Conservation (phyloP, 2,888 invertebrate genomes). For the Dastarcus helophoroides region DNA sequence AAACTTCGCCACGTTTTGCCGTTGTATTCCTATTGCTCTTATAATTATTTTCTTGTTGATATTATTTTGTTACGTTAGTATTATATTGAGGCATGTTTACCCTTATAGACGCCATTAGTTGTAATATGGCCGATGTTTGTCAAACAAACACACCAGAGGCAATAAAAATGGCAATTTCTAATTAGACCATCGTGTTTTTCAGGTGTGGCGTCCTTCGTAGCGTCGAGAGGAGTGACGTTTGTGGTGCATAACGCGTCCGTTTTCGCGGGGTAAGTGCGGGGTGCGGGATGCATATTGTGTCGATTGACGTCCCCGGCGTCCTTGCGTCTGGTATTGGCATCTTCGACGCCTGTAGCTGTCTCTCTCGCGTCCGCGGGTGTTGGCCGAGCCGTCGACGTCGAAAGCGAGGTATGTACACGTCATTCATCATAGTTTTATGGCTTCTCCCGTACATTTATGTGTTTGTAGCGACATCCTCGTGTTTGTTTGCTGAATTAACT, state of each 20-base stretch:
- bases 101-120: too few species aligned
- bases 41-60: too few species aligned
- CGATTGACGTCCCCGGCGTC: constrained; percentile 27
- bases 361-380: not conserved
- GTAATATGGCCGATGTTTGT: too few species aligned
- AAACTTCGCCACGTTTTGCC: too few species aligned
- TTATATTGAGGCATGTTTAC: too few species aligned
- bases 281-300: too few species aligned
- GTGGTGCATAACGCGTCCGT: constrained; percentile 25
- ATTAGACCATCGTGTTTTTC: constrained; percentile 22
- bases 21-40: too few species aligned
- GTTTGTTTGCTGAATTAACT: not conserved
- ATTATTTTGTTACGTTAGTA: too few species aligned
- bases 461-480: constrained; percentile 7
- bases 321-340: constrained; percentile 28
- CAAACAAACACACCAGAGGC: too few species aligned
- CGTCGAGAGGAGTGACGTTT: constrained; percentile 18
- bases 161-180: too few species aligned
- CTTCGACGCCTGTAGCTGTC: constrained; percentile 10
- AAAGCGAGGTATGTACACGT: constrained; percentile 27
- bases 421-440: constrained; percentile 25
- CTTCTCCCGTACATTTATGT: constrained; percentile 12
- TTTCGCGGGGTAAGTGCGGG: constrained; percentile 25
- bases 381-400: too few species aligned
- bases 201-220: constrained; percentile 19